Base-by-base conservation (phyloP, 2,113 vertebrate species). In the Polypterus senegalus region DNA sequence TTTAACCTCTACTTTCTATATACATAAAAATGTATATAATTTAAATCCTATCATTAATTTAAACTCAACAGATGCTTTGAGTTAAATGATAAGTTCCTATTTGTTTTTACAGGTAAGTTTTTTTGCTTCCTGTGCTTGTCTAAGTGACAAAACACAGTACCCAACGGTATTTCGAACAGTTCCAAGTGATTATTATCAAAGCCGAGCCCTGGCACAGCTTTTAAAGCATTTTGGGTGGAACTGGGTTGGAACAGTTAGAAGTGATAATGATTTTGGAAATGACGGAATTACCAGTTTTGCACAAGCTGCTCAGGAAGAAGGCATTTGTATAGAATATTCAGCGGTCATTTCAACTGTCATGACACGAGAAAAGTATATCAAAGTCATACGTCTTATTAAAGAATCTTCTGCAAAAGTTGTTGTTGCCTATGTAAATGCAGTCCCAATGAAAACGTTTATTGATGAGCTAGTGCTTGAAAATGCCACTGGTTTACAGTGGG, bases 81-180 rank as follows among this genome's bases (percentile, higher is more conserved):
- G 27, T 27, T 27, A 27, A 27, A 27, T 27, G 27, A 27, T 27
- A 27, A 27, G 27, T 27, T 51, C 5, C 9, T 7, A 54, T 46
- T 48, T 47, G 54, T 63, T 56, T 57, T 27, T 49, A 5, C 55
- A 89, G 87, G 76, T 89, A 3, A 89, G 86, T 69, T 88, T 87
- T 72, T 88, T 88, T 57, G 84, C 86, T 48, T 87, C 83, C 55
- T 86, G 86, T 76, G 81, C 84, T 4, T 86, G 85, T 70, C 69
- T 89, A 4, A 86, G 86, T 70, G 66, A 88, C 67, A 89, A 88
- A 67, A 70, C 72, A 1, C 64, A 83, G 45, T 88, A 84, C 45
- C 86, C 86, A n/a, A 71, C 83, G 27, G 88, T 89, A 69, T 71
- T 86, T 48, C 83, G 85, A 65, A 88, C 86, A 49, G 85, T 87